Base-by-base conservation (phyloP, 2,113 vertebrate species). In the Benitochromis conjunctus region DNA sequence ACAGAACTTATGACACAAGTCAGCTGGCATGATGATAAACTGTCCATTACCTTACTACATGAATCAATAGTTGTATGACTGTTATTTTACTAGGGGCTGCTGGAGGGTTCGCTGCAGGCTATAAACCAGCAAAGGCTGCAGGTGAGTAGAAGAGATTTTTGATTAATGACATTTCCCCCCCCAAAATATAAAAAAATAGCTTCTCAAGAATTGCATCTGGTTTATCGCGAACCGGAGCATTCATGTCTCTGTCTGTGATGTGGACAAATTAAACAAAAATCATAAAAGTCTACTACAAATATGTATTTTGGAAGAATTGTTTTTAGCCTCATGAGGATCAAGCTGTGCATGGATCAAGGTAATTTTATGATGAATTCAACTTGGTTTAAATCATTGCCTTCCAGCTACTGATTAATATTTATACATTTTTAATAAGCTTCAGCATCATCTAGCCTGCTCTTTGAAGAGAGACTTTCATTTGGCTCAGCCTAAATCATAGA, bases 71-170 rank as follows among this genome's bases (percentile, higher is more conserved):
- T 91, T 89, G 46, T 53, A 24, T 84, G 55, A n/a, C 80, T 92
- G 11, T 89, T 91, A 79, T 78, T 94, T 90, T 94, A 87, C 85
- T 79, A 89, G 89, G 94, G 87, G 88, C 94, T 86, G 86, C 87
- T 92, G 96, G 90, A 80, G 90, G 92, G 60, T 93, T 93, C 82
- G 92, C 94, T 11, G 48, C 77, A 0, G 95, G 94, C 86, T 96
- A 94, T 88, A 96, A 96, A 93, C 95, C 95, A 78, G 94, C 94
- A 18, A 97, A 96, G 92, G 78, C 95, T 91, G 93, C 86, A 91
- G 96, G 96, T 96, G 87, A 94, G 94, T 85, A 60, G 19, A 51
- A 21, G 24, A 86, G 16, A 83, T 38, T 16, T 57, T 66, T 13
- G 21, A 84, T 85, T 87, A 76, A 89, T 84, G 56, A 78, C 86